Base-by-base conservation (phyloP, 2,888 invertebrate species). In the Heliconius cydno region DNA sequence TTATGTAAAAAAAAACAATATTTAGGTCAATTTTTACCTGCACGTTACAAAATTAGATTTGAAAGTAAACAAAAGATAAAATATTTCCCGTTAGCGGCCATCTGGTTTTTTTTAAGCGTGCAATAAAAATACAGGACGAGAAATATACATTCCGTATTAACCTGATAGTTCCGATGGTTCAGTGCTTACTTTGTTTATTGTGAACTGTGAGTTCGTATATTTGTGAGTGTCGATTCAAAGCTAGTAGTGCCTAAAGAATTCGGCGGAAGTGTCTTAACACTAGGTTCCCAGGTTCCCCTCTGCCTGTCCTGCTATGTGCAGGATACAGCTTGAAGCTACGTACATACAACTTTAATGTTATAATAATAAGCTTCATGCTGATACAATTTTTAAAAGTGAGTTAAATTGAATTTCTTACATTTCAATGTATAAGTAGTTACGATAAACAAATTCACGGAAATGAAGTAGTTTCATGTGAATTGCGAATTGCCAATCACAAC, bases 81-180 rank as follows among this genome's bases (percentile, higher is more conserved):
- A 68, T n/a, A 70, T 70, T 70, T 72, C 72, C 72, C 57, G 72
- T 57, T 57, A 57, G 10, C 34, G 72, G 72, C 72, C 72, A 72
- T 72, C 30, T 72, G 52, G 28, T 70, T 79, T 65, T 77, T 34
- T 79, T 76, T n/a, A 57, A 72, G 57, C 57, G 30, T 12, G 57
- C 30, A 22, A 72, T 72, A 72, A 72, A 72, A 30, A 72, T 70
- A n/a, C 38, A 68, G 15, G 0, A 38, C 25, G 34, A 66, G 15
- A 12, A 41, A 41, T 15, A 15, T 46, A 46, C 12, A 13, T 28
- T 65, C 9, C 7, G 9, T 34, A 67, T 19, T 30, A 9, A 67
- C 22, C 10, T 34, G 34, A 28, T 28, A 28, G 28, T 28, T 28
- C 28, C 28, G 28, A 15, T 67, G 4, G 66, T 22, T 19, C 22